Percentiles rank a stretch among this genome's conserved stretches.
Evolutionary conservation across 2,113 vertebrate species (phyloP).

Genomic region (Nesoenas mayeri): DNA sequence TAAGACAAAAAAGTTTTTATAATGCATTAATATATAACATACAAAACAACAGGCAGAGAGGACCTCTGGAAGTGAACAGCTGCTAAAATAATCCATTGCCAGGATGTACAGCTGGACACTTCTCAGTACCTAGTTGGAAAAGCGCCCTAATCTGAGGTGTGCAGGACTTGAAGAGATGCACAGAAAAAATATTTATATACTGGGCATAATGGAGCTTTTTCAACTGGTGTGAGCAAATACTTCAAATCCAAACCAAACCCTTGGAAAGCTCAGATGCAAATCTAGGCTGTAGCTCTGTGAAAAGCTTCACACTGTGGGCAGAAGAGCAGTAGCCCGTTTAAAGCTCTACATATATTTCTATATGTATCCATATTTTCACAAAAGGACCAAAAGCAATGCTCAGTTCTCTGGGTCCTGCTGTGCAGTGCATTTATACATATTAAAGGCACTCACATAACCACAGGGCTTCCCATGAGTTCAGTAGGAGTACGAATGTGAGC

Average conservation of each 20-base stretch:
- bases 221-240: background rate
- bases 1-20: slow-evolving; percentile 27
- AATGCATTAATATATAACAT: background rate
- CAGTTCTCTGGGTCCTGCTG: background rate
- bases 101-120: background rate
- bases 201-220: background rate
- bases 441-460: background rate
- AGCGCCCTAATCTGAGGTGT: background rate
- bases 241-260: background rate
- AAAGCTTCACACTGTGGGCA: background rate
- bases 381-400: background rate
- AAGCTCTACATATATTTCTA: background rate
- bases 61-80: background rate
- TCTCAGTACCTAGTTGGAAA: background rate
- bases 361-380: background rate
- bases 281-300: background rate
- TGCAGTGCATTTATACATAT: background rate
- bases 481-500: background rate
- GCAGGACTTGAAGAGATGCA: background rate
- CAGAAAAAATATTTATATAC: background rate
- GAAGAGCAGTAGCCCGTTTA: background rate
- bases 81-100: background rate
- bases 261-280: background rate
- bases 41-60: slow-evolving; percentile 6
- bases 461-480: background rate